Evolutionary conservation across 1,140 invertebrate genomes (phyloP).

Genomic region (Drosophila bocki): DNA sequence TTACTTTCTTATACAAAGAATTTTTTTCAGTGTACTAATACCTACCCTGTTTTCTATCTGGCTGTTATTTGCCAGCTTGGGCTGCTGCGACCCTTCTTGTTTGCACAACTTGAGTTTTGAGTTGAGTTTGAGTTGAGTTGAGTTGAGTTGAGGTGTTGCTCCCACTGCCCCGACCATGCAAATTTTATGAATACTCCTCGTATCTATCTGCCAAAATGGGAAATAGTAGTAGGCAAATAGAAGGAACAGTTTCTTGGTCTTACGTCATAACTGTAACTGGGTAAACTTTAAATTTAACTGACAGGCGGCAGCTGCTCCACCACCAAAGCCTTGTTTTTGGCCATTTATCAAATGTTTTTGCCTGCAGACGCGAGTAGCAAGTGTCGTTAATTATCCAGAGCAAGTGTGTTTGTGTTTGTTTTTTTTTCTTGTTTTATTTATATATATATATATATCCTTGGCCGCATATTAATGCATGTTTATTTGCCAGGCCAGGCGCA

Average conservation of each 20-base stretch:
- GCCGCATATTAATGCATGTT: slow-evolving; percentile 66
- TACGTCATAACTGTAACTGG: slow-evolving; percentile 10
- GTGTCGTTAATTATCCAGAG: slow-evolving; percentile 66
- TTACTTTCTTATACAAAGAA: background rate
- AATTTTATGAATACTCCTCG: slow-evolving; percentile 41
- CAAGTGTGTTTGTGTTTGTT: background rate
- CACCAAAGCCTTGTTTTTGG: slow-evolving; percentile 12
- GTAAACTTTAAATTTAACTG: slow-evolving; percentile 45
- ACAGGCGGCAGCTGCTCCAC: slow-evolving; percentile 34
- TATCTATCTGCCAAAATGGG: slow-evolving; percentile 31
- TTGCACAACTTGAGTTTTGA: slow-evolving; percentile 33
- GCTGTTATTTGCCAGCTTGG: slow-evolving; percentile 2
- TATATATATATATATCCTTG: slow-evolving; percentile 20
- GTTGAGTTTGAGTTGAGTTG: slow-evolving; percentile 33
- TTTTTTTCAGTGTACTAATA: slow-evolving; percentile 5
- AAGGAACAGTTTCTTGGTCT: slow-evolving; percentile 24
- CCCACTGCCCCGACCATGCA: background rate
- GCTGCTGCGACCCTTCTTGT: slow-evolving; percentile 12
- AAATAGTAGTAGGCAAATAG: slow-evolving; percentile 30
- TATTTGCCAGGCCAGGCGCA: slow-evolving; percentile 49
- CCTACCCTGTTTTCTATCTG: background rate
- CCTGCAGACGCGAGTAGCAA: slow-evolving; percentile 48
- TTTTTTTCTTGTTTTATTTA: background rate
- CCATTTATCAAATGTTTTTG: slow-evolving; percentile 56
- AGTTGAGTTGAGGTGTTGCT: slow-evolving; percentile 33